Base-by-base conservation (phyloP, 2,888 invertebrate species). In the Eupithecia abbreviata region DNA sequence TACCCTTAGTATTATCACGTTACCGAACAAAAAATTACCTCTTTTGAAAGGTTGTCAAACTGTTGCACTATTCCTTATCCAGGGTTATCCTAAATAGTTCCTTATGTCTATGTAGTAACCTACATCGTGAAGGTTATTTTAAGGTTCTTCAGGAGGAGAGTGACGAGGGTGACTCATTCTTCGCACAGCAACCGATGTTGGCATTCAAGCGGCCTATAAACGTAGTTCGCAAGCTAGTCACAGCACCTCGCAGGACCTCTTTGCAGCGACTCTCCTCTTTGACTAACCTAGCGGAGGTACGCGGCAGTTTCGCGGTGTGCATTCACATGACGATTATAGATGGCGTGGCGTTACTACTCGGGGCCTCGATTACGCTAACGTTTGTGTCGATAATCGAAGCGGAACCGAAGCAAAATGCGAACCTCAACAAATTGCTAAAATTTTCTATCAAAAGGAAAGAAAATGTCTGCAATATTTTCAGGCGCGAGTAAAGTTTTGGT, bases 231-330 rank as follows among this genome's bases (percentile, higher is more conserved):
- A 95, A 94, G 90, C 93, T 95, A 87, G 94, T 95, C 87, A 91
- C 92, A 79, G 91, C 93, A 81, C 95, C 93, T 81, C 92, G 94
- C 85, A 92, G 93, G 91, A 91, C 89, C 82, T 95, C 93, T 81
- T 90, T 94, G 87, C 95, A 95, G 84, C 91, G 93, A 84, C 92
- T 94, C 82, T 93, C 95, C 85, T 94, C 95, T 86, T 91, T 95
- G 80, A 95, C 91, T 91, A 95, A 95, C 89, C 91, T 95, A 86
- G 83, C 94, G 85, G 95, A 95, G 95, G 95, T 95, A 95, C 87
- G 89, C 89, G 90, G 89, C 87, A 80, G 85, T 84, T 83, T 85
- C 83, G 80, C 72, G 84, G 88, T 80, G 91, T 91, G 91, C 90
- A 91, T 89, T 91, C 89, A 89, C 90, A 81, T 43, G n/a, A 79